Evolutionary conservation across 2,113 vertebrate genomes (phyloP).

Genomic region (Prinia subflava): DNA sequence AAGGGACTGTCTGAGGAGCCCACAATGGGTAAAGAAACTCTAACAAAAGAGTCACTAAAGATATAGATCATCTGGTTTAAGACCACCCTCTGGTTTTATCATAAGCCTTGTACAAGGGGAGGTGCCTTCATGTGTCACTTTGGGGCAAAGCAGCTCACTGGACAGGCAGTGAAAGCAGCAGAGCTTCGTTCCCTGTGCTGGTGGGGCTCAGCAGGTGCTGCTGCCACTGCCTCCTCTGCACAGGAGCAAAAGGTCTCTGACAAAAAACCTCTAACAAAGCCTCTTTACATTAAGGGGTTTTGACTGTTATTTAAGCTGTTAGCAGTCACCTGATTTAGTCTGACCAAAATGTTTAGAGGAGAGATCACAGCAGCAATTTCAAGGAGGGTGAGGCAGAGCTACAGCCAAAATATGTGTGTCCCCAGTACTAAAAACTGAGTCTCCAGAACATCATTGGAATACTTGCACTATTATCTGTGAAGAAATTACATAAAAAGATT

Average conservation of each 20-base stretch:
- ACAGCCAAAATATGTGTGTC: background rate
- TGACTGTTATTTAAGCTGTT: background rate
- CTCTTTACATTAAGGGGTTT: background rate
- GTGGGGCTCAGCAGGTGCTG: background rate
- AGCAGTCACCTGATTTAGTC: background rate
- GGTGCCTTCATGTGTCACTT: background rate
- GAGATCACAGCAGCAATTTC: background rate
- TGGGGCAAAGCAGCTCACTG: background rate
- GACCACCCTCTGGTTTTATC: background rate
- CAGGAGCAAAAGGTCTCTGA: background rate
- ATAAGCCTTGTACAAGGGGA: background rate
- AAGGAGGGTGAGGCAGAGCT: background rate
- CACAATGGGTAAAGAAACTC: background rate
- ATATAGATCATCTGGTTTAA: background rate
- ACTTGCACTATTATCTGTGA: background rate
- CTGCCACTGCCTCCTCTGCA: background rate
- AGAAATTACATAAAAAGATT: background rate
- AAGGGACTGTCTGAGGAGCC: background rate
- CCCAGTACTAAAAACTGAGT: background rate
- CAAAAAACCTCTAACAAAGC: background rate
- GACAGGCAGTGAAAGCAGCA: rapidly evolving
- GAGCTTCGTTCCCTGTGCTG: background rate
- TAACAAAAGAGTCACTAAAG: background rate
- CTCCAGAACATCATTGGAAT: background rate
- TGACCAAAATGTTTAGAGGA: background rate